phyloP scores from a whole-genome alignment of 92 coral and sea anemone genomes.

The Zoanthus solanderi region DNA sequence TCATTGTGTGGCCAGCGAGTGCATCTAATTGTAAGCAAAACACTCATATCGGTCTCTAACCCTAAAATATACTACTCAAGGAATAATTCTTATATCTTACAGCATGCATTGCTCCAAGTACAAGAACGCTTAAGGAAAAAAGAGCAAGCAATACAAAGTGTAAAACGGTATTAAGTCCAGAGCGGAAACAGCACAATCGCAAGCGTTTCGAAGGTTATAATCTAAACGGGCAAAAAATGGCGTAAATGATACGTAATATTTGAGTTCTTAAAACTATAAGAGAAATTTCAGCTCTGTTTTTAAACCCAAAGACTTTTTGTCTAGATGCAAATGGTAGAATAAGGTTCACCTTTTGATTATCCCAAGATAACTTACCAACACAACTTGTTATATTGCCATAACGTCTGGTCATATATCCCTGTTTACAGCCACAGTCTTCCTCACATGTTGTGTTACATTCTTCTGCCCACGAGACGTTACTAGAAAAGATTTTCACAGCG shows the following conservation, averaged over 20 bases:
- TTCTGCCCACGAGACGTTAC: constrained; percentile 1
- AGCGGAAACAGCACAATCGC: no score
- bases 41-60: no score
- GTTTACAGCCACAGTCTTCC: constrained; percentile 2
- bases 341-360: not conserved
- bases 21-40: no score
- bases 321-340: not conserved
- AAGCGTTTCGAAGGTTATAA: no score
- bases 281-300: not conserved
- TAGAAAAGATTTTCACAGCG: not conserved
- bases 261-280: not conserved
- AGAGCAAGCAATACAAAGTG: no score
- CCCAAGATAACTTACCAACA: constrained; percentile 9
- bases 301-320: not conserved
- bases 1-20: no score
- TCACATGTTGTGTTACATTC: constrained; percentile 11
- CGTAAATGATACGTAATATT: not conserved
- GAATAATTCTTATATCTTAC: no score
- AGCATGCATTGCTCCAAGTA: no score
- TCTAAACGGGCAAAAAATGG: not conserved
- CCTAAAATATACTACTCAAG: no score
- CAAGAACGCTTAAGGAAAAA: no score
- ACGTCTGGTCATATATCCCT: not conserved
- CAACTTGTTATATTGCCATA: constrained; percentile 10
- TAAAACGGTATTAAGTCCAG: no score